Evolutionary conservation across 64 coral and sea anemone genomes (phyloP), one percentile per base, ranked within the genome.

Genomic region (Stichodactyla mertensii): DNA sequence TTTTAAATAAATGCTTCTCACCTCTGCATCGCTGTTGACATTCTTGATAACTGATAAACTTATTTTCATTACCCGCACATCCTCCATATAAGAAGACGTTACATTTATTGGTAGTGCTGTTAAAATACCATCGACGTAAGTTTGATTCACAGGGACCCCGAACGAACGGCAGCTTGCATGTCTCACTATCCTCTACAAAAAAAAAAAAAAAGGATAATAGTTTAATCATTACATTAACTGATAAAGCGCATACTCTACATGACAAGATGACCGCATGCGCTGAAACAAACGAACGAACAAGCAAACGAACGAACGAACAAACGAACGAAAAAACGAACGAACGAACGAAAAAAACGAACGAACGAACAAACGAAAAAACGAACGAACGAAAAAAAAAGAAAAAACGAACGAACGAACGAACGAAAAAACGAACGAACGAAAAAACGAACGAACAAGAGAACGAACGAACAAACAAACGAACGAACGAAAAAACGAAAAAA

Each of bases 51-150:
- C 61, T 87, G 2, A 55, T 28, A 83, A 87, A 92, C 26, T 86
- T 92, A 85, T 92, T 92, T 18, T 54, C 61, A 52, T 92, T 92
- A 13, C 90, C 90, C 36, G 53, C 78, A 16, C 90, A 92, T 6
- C 90, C 90, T 36, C 90, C 86, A 83, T 92, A 92, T 36, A 87
- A 51, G 64, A 92, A 92, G 16, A 83, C 86, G 52, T n/a, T 60
- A 57, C 90, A 92, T 51, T n/a, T 22, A 15, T 77, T 52, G 18
- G 26, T 36, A 45, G 84, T 82, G 9, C 53, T 77, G 52, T 92
- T 87, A n/a, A 83, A 92, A 58, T 82, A 92, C 90, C 90, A 92
- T 6, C 78, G 80, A 52, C 52, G 90, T 16, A 87, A 15, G 7
- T 16, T 19, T 51, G 60, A 57, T 60, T 87, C 61, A 52, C 90